Percentiles rank a stretch among this genome's conserved stretches.
phyloP scores from a whole-genome alignment of 2,113 vertebrate species.

The Camarhynchus parvulus region DNA sequence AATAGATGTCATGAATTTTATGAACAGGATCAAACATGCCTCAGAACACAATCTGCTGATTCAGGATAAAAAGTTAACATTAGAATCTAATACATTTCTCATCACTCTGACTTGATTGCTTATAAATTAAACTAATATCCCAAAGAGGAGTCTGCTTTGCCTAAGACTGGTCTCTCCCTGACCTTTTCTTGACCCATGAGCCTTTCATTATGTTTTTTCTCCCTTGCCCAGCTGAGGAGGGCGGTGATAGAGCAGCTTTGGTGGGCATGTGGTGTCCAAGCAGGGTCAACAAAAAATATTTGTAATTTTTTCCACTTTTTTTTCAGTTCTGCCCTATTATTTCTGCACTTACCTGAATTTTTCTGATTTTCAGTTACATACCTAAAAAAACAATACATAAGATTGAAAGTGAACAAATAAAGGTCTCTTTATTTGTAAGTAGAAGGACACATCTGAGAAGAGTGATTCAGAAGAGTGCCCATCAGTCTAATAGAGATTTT shows the following conservation, averaged over 20 bases:
- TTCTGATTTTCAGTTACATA: background rate
- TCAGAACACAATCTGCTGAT: background rate
- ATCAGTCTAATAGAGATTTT: background rate
- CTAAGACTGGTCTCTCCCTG: background rate
- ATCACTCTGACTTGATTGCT: background rate
- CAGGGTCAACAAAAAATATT: background rate
- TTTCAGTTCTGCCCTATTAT: background rate
- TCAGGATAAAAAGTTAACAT: background rate
- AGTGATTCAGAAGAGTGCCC: background rate
- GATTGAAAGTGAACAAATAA: background rate
- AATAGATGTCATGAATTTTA: background rate
- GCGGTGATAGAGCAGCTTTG: background rate
- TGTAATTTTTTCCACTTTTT: background rate
- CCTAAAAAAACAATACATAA: background rate
- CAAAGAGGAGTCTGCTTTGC: background rate
- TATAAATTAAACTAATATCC: background rate
- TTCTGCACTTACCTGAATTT: background rate
- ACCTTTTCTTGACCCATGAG: background rate
- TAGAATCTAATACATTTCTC: background rate
- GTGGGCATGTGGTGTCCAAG: accelerated
- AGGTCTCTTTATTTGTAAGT: background rate
- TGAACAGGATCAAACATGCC: background rate
- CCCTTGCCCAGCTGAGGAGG: background rate
- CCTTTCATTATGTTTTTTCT: background rate
- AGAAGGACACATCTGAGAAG: background rate